phyloP scores from a whole-genome alignment of 2,113 vertebrate species.

The Mesembrinibis cayennensis region DNA sequence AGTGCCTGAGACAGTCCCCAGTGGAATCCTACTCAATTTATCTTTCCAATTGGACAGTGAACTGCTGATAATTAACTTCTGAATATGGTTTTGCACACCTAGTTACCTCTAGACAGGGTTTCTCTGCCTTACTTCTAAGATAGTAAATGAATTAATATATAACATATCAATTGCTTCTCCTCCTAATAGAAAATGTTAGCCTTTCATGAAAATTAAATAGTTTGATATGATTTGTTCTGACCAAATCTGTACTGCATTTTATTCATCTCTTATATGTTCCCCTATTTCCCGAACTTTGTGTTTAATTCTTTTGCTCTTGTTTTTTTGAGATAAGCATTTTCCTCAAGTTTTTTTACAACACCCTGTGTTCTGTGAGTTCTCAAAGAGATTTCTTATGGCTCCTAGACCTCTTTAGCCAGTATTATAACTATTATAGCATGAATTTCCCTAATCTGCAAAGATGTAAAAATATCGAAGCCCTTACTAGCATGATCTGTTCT shows the following conservation, averaged over 20 bases:
- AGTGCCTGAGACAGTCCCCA: neutral
- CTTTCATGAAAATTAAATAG: neutral
- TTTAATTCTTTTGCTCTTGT: neutral
- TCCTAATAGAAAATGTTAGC: neutral
- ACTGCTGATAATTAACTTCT: neutral
- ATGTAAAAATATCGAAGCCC: neutral
- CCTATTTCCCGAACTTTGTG: neutral
- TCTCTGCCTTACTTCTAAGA: neutral
- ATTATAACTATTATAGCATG: neutral
- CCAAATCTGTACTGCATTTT: neutral
- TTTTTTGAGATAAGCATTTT: neutral
- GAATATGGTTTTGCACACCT: neutral
- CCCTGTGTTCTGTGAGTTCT: neutral
- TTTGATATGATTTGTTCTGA: neutral
- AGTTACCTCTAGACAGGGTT: neutral
- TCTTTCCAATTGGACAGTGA: neutral
- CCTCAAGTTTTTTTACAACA: neutral
- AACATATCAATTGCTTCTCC: neutral
- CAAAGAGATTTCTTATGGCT: neutral
- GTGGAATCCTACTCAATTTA: neutral
- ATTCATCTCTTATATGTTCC: neutral
- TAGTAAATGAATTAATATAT: neutral
- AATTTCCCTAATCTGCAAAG: neutral
- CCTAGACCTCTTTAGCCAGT: neutral
- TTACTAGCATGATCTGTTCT: neutral